Percentiles rank a stretch among this genome's conserved stretches.
Conservation (phyloP, 2,888 invertebrate species). For the Apomyelois bistriatella region DNA sequence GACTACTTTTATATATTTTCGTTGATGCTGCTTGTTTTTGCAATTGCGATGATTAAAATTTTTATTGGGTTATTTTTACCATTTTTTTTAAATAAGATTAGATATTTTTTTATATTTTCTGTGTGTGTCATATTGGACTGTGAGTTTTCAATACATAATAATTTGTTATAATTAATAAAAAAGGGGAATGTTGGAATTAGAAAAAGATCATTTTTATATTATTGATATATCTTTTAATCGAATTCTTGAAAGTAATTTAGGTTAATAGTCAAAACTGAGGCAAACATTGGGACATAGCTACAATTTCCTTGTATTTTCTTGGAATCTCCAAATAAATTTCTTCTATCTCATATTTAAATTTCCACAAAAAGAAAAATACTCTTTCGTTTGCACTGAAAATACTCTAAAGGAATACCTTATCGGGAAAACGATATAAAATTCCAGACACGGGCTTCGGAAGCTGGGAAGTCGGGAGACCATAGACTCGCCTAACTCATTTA, state of each 20-base stretch:
- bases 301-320: too few species aligned
- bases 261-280: too few species aligned
- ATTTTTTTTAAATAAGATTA: not conserved
- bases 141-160: too few species aligned
- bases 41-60: not conserved
- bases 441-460: not conserved
- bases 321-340: too few species aligned
- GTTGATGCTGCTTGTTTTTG: constrained; percentile 11
- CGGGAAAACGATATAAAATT: constrained; percentile 11
- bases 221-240: too few species aligned
- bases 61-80: constrained; percentile 8
- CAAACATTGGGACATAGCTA: too few species aligned
- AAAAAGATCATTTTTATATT: too few species aligned
- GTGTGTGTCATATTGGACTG: too few species aligned
- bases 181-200: too few species aligned
- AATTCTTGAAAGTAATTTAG: too few species aligned
- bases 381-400: not conserved
- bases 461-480: not conserved
- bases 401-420: not conserved
- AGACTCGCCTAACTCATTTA: constrained; percentile 5
- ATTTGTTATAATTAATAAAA: too few species aligned
- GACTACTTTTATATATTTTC: constrained; percentile 39
- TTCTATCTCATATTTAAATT: not conserved
- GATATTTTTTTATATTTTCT: not conserved
- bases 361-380: not conserved